phyloP scores from a whole-genome alignment of 2,113 vertebrate species.

The Siphamia tubifer region DNA sequence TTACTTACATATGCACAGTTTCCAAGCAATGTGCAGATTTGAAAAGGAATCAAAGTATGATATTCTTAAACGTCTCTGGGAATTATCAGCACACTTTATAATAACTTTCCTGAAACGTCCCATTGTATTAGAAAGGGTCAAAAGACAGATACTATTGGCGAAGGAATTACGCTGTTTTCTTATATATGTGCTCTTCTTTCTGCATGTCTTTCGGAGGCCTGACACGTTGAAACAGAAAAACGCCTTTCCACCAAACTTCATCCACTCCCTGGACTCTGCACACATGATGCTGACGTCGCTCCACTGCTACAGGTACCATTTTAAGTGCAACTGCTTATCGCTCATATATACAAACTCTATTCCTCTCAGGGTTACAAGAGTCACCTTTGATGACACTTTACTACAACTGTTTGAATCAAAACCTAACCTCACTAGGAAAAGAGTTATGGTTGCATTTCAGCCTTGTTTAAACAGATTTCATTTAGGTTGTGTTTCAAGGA shows the following conservation, averaged over 20 bases:
- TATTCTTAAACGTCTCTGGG: neutral
- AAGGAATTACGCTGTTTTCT: neutral
- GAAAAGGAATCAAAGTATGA: neutral
- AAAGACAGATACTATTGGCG: neutral
- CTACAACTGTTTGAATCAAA: too few relatives aligned
- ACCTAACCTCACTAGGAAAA: too few relatives aligned
- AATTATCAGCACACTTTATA: neutral
- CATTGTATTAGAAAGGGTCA: neutral
- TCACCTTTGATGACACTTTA: too few relatives aligned
- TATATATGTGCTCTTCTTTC: neutral
- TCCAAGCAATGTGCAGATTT: neutral
- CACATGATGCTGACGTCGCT: constrained; percentile 99
- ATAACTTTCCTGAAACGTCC: neutral
- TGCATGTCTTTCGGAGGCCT: constrained; percentile 81
- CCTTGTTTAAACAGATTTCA: too few relatives aligned
- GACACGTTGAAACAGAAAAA: constrained; percentile 96
- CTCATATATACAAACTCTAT: too few relatives aligned
- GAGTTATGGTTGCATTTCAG: too few relatives aligned
- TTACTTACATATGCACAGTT: too few relatives aligned
- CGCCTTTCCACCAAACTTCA: constrained; percentile 96
- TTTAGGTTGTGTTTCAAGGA: too few relatives aligned
- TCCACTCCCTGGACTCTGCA: constrained; percentile 96
- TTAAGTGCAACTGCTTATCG: neutral
- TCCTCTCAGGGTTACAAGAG: too few relatives aligned
- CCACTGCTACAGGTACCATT: constrained; percentile 86